phyloP scores from a whole-genome alignment of 1,140 invertebrate genomes.

The Neodiprion lecontei region DNA sequence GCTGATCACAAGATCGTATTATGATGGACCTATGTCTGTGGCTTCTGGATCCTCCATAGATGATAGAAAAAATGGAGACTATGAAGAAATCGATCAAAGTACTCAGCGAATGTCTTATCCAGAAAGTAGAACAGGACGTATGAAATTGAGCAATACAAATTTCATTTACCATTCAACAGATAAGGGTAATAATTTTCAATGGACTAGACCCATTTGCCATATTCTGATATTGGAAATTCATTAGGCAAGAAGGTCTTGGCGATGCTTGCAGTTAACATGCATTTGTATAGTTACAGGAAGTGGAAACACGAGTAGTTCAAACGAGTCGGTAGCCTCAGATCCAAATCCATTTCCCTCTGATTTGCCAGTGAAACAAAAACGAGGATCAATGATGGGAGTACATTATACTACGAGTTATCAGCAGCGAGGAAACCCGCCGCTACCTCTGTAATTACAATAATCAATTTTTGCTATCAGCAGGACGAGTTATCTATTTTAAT shows the following conservation, averaged over 20 bases:
- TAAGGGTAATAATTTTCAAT: conserved; percentile 38
- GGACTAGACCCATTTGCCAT: neutral
- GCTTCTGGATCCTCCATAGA: conserved; percentile 42
- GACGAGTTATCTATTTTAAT: neutral
- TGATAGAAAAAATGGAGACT: conserved; percentile 51
- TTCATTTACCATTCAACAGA: conserved; percentile 54
- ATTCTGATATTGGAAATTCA: no score
- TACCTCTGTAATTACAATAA: conserved; percentile 43
- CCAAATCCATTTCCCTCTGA: conserved; percentile 46
- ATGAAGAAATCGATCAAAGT: conserved; percentile 45
- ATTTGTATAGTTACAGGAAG: conserved; percentile 39
- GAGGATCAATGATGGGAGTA: conserved; percentile 44
- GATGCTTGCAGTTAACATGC: neutral
- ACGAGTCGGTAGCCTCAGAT: conserved; percentile 74
- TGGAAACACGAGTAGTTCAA: conserved; percentile 73
- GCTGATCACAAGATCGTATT: conserved; percentile 62
- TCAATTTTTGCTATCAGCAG: conserved; percentile 8
- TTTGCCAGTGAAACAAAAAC: conserved; percentile 50
- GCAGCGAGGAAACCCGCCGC: conserved; percentile 45
- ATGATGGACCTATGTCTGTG: conserved; percentile 57
- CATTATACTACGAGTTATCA: conserved; percentile 47
- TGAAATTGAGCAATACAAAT: conserved; percentile 49
- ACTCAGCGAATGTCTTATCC: conserved; percentile 46
- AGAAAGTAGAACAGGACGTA: conserved; percentile 40
- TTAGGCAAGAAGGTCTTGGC: no score